Percentiles rank a stretch among this genome's conserved stretches.
Evolutionary conservation across 2,888 invertebrate genomes (phyloP).

Genomic region (Cyclophora punctaria): DNA sequence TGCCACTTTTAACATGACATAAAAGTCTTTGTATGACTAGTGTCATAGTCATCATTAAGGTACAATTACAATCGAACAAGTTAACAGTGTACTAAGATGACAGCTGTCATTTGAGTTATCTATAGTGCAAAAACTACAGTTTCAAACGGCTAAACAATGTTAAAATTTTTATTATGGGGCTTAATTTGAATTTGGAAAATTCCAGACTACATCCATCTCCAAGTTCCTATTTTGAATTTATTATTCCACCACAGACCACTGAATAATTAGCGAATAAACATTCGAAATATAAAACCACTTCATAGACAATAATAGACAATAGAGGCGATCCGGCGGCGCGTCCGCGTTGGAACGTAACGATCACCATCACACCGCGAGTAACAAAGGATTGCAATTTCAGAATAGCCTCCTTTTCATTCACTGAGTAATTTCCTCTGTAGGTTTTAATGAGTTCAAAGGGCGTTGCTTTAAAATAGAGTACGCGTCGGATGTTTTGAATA

Average conservation of each 20-base stretch:
- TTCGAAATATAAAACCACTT: background rate
- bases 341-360: conserved; percentile 31
- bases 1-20: no score
- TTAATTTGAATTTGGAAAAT: no score
- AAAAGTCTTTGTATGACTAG: no score
- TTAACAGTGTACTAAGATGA: no score
- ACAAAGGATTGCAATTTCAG: conserved; percentile 42
- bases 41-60: no score
- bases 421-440: conserved; percentile 24
- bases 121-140: no score
- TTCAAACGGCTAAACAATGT: no score
- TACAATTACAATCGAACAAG: no score
- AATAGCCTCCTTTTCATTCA: conserved; percentile 26
- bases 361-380: conserved; percentile 25
- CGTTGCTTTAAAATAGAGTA: background rate
- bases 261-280: background rate
- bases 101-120: no score
- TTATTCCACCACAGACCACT: background rate
- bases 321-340: background rate
- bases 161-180: no score
- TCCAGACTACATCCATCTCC: no score
- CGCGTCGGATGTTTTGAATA: background rate
- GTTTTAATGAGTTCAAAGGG: conserved; percentile 23
- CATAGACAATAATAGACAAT: conserved; percentile 6
- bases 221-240: background rate